These are phyloP conservation scores for Ennomos erosarius DNA, from an alignment of 2,888 invertebrate species.

Conservation along the genomic window DNA sequence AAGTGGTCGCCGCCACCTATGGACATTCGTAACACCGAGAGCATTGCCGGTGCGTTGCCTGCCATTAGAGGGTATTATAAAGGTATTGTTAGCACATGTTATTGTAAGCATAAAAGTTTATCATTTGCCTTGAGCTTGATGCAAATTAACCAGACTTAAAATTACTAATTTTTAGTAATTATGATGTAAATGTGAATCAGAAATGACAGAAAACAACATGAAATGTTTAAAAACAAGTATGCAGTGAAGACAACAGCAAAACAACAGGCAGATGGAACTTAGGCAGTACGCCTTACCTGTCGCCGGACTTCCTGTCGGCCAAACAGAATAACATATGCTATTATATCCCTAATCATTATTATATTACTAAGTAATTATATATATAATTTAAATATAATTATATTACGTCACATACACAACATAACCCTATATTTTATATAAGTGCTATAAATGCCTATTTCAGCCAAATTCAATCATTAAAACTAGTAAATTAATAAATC, in stretches of 20 bases:
- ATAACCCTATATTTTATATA: slow-evolving; percentile 20
- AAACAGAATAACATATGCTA: slow-evolving; percentile 71
- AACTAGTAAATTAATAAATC: too few species aligned
- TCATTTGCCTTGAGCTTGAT: too few species aligned
- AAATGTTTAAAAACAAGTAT: slow-evolving; percentile 8
- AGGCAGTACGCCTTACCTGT: slow-evolving; percentile 72
- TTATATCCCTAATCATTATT: slow-evolving; percentile 53
- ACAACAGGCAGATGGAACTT: slow-evolving; percentile 18
- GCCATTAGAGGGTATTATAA: too few species aligned
- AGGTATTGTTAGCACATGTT: too few species aligned
- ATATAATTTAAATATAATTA: slow-evolving; percentile 9
- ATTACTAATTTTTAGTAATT: not conserved
- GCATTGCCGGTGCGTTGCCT: too few species aligned
- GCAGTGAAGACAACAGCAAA: slow-evolving; percentile 14
- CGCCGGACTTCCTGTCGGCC: slow-evolving; percentile 80
- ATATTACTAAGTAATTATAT: slow-evolving; percentile 27
- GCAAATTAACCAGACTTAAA: too few species aligned
- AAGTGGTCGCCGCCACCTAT: too few species aligned
- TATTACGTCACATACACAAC: slow-evolving; percentile 30
- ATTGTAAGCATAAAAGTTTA: too few species aligned
- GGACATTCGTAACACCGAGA: too few species aligned
- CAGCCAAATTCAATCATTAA: slow-evolving; percentile 13
- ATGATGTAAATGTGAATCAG: not conserved
- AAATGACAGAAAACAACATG: slow-evolving; percentile 3
- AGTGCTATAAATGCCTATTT: slow-evolving; percentile 14